Base-by-base conservation (phyloP, 2,888 invertebrate genomes). In the Chrysina gloriosa region DNA sequence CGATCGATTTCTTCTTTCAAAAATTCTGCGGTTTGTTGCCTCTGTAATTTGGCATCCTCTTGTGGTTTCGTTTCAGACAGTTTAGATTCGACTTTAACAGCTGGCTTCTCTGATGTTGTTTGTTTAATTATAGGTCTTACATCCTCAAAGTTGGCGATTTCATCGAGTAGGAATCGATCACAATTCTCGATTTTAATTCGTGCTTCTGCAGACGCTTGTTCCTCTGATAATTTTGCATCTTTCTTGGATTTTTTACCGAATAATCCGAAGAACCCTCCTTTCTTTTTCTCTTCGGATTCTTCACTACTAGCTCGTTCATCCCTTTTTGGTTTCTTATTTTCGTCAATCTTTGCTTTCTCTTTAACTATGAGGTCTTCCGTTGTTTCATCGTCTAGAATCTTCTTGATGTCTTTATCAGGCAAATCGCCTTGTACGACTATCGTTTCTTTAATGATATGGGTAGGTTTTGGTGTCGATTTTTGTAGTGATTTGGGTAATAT, bases 131-230 rank as follows among this genome's bases (percentile, higher is more conserved):
- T n/a, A 3, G 29, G 56, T 9, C 19, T 54, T 6, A 72, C 69
- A 66, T 72, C 72, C 52, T 74, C 70, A 68, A 71, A 73, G 5
- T 63, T 31, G 25, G 52, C 69, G 23, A 72, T 50, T 71, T 74
- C 74, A 42, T 48, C 63, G 19, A 45, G 68, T 61, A 73, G 48
- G 54, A 74, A 72, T 52, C 71, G 66, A 14, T 71, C 70, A 3
- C 70, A 69, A 11, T 71, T 52, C 19, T 42, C 21, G n/a, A 66
- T 63, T 2, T 42, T 16, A 45, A 23, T 25, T n/a, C 21, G 16
- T 11, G 31, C 45, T 63, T 42, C 56, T 11, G 63, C 54, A 9
- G 65, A 36, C 25, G 42, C 14, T 36, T 47, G 34, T 27, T 65
- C 54, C 16, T 68, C 69, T 66, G 63, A 61, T 29, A 68, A 52